phyloP scores from a whole-genome alignment of 53 echinoderm and acorn worm species.

The Luidia sarsii region DNA sequence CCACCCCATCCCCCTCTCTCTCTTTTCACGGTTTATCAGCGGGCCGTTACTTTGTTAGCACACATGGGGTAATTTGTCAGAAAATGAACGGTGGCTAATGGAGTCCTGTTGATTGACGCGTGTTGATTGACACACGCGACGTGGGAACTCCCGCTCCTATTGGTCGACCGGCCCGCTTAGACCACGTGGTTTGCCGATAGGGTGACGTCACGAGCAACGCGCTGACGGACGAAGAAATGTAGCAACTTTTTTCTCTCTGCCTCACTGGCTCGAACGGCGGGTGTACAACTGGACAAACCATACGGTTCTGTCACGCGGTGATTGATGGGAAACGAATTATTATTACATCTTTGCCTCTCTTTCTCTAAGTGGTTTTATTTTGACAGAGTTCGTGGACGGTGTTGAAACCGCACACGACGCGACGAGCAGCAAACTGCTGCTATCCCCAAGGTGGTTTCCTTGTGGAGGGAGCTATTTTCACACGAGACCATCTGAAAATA shows the following conservation, averaged over 20 bases:
- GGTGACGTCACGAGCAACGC: conserved; percentile 49
- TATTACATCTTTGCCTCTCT: not conserved
- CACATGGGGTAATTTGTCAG: conserved; percentile 69
- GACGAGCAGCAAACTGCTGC: not conserved
- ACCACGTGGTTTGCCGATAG: conserved; percentile 43
- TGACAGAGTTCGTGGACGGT: not conserved
- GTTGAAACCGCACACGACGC: conserved; percentile 19
- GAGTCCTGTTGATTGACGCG: conserved; percentile 59
- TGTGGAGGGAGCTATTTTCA: not conserved
- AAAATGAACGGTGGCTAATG: conserved; percentile 59
- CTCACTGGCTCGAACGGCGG: not conserved
- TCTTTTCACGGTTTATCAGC: conserved; percentile 46
- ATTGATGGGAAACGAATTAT: conserved; percentile 23
- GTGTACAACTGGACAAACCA: conserved; percentile 1
- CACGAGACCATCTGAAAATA: not conserved
- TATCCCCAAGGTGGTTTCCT: conserved; percentile 18
- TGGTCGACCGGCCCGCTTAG: conserved; percentile 26
- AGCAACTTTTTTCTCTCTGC: conserved; percentile 38
- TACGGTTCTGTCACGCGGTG: conserved; percentile 1
- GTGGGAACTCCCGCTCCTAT: conserved; percentile 28
- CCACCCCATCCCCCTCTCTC: not conserved
- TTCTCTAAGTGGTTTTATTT: not conserved
- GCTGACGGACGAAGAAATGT: conserved; percentile 51
- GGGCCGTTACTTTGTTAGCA: conserved; percentile 62
- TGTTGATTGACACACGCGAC: conserved; percentile 52